A percentile compares a stretch with the other conserved stretches of the same genome.
Evolutionary conservation across 2,888 invertebrate genomes (phyloP).

Genomic region (Drosophila lutescens): DNA sequence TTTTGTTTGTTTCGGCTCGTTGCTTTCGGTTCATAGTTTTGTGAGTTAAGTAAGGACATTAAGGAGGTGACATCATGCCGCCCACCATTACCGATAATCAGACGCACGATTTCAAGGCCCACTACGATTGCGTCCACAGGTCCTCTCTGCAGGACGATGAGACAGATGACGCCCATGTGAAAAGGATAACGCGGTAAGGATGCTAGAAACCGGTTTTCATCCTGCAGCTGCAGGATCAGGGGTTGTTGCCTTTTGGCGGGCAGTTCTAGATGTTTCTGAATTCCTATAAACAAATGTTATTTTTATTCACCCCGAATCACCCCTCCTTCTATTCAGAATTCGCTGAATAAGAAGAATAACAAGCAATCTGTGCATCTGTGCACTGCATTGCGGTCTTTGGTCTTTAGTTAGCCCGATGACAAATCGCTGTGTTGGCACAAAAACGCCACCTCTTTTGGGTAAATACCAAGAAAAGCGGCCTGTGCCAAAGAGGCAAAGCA

Average conservation of each 20-base stretch:
- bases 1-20: not conserved
- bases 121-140: constrained; percentile 56
- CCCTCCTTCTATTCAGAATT: too few species aligned
- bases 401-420: constrained; percentile 13
- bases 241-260: constrained; percentile 26
- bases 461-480: constrained; percentile 12
- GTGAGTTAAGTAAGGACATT: constrained; percentile 47
- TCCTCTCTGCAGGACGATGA: constrained; percentile 57
- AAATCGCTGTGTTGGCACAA: constrained; percentile 52
- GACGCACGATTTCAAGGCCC: constrained; percentile 63
- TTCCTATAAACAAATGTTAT: not conserved
- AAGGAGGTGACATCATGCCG: constrained; percentile 76
- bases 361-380: not conserved
- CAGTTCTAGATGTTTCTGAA: not conserved
- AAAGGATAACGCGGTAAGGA: constrained; percentile 75
- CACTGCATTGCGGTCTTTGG: constrained; percentile 27
- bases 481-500: constrained; percentile 37
- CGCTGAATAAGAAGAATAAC: too few species aligned
- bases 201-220: constrained; percentile 39
- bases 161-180: constrained; percentile 67
- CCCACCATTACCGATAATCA: constrained; percentile 77
- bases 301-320: too few species aligned
- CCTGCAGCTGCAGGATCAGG: constrained; percentile 13
- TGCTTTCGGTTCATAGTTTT: constrained; percentile 4
- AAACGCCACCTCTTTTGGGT: not conserved